Percentiles rank a stretch among this genome's conserved stretches.
phyloP scores from a whole-genome alignment of 2,113 vertebrate species.

The Oryzias melastigma region DNA sequence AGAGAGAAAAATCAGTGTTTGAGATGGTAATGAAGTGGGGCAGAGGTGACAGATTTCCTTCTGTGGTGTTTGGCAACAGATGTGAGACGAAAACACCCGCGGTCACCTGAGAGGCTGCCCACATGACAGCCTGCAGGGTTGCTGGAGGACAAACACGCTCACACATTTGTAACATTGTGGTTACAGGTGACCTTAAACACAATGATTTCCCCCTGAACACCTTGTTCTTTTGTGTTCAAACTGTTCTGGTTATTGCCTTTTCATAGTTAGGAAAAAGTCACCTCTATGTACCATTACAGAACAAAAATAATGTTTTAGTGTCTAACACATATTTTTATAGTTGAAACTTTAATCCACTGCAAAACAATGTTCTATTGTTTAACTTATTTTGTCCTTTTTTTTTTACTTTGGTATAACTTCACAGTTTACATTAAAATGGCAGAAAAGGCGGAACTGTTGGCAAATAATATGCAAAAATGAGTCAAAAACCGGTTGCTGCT shows the following conservation, averaged over 20 bases:
- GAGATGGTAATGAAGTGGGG: conserved; percentile 52
- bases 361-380: neutral
- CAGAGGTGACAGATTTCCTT: conserved; percentile 76
- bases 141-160: conserved; percentile 1
- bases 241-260: too few relatives aligned
- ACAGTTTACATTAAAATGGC: neutral
- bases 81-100: conserved; percentile 15
- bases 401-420: neutral
- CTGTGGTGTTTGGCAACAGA: conserved; percentile 60
- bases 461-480: neutral
- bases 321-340: too few relatives aligned
- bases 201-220: neutral
- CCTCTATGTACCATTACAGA: too few relatives aligned
- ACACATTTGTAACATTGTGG: neutral
- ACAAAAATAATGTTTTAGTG: too few relatives aligned
- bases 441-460: neutral
- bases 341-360: too few relatives aligned
- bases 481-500: too few relatives aligned
- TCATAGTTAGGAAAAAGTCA: too few relatives aligned
- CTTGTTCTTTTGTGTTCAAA: neutral
- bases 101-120: conserved; percentile 49
- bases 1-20: neutral
- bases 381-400: conserved; percentile 1
- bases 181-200: neutral
- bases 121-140: conserved; percentile 49